Conservation (phyloP, 2,797 vertebrate species). For the Hybognathus amarus region DNA sequence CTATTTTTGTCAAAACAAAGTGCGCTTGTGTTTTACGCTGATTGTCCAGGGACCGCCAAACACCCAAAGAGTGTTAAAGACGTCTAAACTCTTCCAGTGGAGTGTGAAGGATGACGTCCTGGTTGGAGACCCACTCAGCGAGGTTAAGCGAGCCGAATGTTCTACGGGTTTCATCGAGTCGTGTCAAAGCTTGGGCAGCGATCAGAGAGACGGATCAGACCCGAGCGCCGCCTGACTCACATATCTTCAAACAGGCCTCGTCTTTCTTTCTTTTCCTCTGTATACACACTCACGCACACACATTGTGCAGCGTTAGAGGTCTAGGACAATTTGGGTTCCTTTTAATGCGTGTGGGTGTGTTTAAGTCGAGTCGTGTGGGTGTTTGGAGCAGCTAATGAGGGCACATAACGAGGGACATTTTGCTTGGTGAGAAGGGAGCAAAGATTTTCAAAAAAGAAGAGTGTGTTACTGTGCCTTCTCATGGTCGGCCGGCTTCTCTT, state of each 20-base stretch:
- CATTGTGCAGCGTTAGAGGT: neutral
- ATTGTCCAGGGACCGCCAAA: neutral
- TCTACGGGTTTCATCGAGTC: constrained; percentile 35
- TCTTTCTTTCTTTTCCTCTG: neutral
- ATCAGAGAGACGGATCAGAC: constrained; percentile 32
- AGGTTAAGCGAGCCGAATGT: constrained; percentile 19
- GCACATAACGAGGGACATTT: constrained; percentile 44
- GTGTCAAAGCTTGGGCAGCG: constrained; percentile 36
- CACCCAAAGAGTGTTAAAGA: constrained; percentile 7
- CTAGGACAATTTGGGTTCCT: constrained; percentile 4
- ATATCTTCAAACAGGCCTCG: neutral
- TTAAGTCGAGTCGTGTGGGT: neutral
- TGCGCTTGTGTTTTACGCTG: neutral
- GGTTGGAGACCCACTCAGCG: constrained; percentile 2
- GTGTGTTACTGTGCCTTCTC: neutral
- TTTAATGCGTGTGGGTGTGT: constrained; percentile 6
- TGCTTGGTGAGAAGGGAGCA: neutral
- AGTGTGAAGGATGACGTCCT: constrained; percentile 18
- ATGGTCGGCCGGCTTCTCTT: neutral
- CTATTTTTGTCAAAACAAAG: neutral
- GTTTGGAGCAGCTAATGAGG: constrained; percentile 46
- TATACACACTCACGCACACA: neutral
- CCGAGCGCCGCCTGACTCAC: neutral
- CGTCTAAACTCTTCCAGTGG: neutral
- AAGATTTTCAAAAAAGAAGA: constrained; percentile 11